phyloP scores from a whole-genome alignment of 2,888 invertebrate genomes.

The Mactromeris polynyma region DNA sequence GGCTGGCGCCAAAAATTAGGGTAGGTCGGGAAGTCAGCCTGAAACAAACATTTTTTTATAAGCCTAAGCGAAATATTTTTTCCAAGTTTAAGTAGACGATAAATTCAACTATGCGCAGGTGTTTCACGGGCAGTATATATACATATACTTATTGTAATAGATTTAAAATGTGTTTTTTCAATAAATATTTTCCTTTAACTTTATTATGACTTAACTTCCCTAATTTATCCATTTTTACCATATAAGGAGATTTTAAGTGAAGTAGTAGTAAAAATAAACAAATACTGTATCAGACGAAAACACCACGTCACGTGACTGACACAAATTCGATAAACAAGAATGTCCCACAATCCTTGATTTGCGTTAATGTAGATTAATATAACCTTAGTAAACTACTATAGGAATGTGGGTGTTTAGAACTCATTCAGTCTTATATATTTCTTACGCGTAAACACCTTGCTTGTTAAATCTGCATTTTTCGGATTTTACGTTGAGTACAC shows the following conservation, averaged over 20 bases:
- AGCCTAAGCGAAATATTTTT: too few relatives aligned
- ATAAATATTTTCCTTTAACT: not conserved
- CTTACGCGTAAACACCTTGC: not conserved
- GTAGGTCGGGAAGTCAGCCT: too few relatives aligned
- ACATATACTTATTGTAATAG: not conserved
- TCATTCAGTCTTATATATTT: not conserved
- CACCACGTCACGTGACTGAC: not conserved
- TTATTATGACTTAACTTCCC: slow-evolving; percentile 2
- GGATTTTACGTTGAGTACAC: slow-evolving; percentile 27
- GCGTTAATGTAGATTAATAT: not conserved
- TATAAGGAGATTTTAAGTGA: not conserved
- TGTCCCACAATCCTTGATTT: not conserved
- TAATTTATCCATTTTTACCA: not conserved
- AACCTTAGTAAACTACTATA: not conserved
- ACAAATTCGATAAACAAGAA: not conserved
- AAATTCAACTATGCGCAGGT: not conserved
- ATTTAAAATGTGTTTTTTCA: not conserved
- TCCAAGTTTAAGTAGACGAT: too few relatives aligned
- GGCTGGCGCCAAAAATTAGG: too few relatives aligned
- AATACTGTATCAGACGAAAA: not conserved
- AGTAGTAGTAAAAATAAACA: slow-evolving; percentile 17
- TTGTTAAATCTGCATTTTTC: slow-evolving; percentile 34
- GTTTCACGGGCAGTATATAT: not conserved
- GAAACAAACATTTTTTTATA: too few relatives aligned
- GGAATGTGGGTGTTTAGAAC: not conserved